These are phyloP conservation scores for Aphelenchoides avenae DNA, from an alignment of 1,140 invertebrate genomes.

Conservation along the genomic window DNA sequence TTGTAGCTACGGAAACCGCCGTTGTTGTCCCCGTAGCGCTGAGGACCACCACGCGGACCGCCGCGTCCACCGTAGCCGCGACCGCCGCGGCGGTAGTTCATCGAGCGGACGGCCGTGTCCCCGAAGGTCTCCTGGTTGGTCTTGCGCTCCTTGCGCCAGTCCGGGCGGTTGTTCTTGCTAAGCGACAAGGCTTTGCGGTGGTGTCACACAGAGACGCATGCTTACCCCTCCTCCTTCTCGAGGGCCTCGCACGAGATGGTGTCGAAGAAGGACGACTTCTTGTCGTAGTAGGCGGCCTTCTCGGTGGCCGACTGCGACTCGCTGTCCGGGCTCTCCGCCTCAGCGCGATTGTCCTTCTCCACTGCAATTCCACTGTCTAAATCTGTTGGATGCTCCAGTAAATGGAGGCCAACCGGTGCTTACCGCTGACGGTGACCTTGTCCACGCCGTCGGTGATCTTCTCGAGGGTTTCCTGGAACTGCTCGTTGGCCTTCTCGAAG, in stretches of 20 bases:
- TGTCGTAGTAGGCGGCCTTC: conserved; percentile 85
- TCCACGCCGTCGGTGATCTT: no score
- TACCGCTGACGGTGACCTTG: no score
- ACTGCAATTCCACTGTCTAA: no score
- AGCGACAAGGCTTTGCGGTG: not conserved
- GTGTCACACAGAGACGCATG: conserved; percentile 25
- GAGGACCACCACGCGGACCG: no score
- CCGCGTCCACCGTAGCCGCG: no score
- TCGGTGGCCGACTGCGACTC: no score
- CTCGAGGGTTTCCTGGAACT: conserved; percentile 84
- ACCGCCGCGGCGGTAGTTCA: conserved; percentile 28
- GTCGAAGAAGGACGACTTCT: conserved; percentile 96
- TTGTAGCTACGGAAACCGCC: no score
- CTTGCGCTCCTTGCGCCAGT: conserved; percentile 93
- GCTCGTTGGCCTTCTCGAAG: conserved; percentile 91
- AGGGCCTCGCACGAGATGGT: conserved; percentile 96
- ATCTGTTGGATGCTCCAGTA: no score
- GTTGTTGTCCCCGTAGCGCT: no score
- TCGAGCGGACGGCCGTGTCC: conserved; percentile 67
- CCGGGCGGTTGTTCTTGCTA: conserved; percentile 71
- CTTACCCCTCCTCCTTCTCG: conserved; percentile 77
- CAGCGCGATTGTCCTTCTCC: no score
- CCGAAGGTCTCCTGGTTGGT: conserved; percentile 97
- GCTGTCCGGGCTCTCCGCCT: no score
- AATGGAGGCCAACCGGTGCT: no score